A percentile compares a stretch with the other conserved stretches of the same genome.
These are phyloP conservation scores for Plectrocnemia conspersa DNA, from an alignment of 1,140 invertebrate genomes.

Conservation along the genomic window DNA sequence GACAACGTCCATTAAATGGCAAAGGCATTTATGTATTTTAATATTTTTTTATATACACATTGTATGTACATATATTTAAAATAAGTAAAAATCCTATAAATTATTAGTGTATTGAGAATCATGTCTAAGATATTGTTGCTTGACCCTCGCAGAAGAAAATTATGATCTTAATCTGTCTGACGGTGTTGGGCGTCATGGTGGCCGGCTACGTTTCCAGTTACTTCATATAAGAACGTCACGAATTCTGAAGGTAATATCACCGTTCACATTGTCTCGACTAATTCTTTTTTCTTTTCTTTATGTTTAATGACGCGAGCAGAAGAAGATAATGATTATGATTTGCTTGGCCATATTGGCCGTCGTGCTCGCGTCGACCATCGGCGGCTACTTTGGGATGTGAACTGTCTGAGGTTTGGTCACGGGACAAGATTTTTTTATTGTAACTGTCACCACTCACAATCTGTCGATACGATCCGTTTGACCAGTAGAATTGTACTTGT, in stretches of 20 bases:
- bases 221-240: slow-evolving; percentile 42
- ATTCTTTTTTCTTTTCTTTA: slow-evolving; percentile 49
- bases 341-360: slow-evolving; percentile 77
- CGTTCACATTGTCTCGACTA: slow-evolving; percentile 42
- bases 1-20: not conserved
- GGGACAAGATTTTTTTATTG: slow-evolving; percentile 30
- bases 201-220: slow-evolving; percentile 56
- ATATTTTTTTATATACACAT: not conserved
- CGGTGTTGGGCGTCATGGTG: slow-evolving; percentile 81
- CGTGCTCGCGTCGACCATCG: slow-evolving; percentile 68
- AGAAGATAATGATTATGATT: slow-evolving; percentile 96
- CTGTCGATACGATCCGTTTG: too few species aligned
- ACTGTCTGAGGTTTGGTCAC: slow-evolving; percentile 25
- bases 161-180: slow-evolving; percentile 95
- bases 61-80: not conserved
- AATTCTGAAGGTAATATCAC: slow-evolving; percentile 36
- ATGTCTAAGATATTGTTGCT: slow-evolving; percentile 16
- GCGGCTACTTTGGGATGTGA: slow-evolving; percentile 56
- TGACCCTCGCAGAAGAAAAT: slow-evolving; percentile 90
- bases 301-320: slow-evolving; percentile 64
- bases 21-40: not conserved
- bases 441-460: too few species aligned
- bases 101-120: not conserved
- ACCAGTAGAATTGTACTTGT: too few species aligned
- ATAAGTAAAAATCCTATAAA: not conserved